Conservation (phyloP, 1,140 invertebrate species). For the Papilio dardanus region DNA sequence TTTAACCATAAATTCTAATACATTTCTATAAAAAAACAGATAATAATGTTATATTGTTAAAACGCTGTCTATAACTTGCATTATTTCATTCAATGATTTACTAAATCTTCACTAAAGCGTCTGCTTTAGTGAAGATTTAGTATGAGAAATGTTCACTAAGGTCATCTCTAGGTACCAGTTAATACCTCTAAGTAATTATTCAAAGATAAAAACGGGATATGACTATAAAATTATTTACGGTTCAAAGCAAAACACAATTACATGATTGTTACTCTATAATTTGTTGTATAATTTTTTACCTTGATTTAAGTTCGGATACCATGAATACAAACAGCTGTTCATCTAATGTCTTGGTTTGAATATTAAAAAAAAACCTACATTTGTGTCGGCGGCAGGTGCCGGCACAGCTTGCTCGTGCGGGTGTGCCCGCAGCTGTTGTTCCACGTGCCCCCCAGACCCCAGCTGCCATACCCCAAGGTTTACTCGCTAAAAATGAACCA, state of each 20-base stretch:
- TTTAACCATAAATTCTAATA: not conserved
- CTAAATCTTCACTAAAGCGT: too few species aligned
- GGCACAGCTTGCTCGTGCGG: slow-evolving; percentile 71
- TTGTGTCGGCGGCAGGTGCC: slow-evolving; percentile 67
- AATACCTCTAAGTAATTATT: not conserved
- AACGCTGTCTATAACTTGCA: not conserved
- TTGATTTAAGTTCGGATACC: not conserved
- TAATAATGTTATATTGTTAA: too few species aligned
- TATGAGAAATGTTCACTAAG: too few species aligned
- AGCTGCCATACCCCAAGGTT: slow-evolving; percentile 67
- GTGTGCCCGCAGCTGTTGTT: slow-evolving; percentile 63
- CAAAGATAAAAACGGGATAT: not conserved
- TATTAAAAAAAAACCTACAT: slow-evolving; percentile 55
- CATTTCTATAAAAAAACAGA: too few species aligned
- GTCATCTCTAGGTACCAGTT: too few species aligned
- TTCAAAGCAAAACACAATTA: not conserved
- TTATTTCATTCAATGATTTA: too few species aligned
- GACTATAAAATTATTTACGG: not conserved
- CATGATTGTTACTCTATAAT: too few species aligned
- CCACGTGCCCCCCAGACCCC: slow-evolving; percentile 73
- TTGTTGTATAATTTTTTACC: slow-evolving; percentile 6
- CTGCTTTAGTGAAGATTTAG: too few species aligned
- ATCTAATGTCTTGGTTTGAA: slow-evolving; percentile 48
- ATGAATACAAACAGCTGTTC: slow-evolving; percentile 52
- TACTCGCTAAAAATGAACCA: slow-evolving; percentile 36